Conservation (phyloP, 2,113 vertebrate species). For the Dolichallabes microphthalmus region DNA sequence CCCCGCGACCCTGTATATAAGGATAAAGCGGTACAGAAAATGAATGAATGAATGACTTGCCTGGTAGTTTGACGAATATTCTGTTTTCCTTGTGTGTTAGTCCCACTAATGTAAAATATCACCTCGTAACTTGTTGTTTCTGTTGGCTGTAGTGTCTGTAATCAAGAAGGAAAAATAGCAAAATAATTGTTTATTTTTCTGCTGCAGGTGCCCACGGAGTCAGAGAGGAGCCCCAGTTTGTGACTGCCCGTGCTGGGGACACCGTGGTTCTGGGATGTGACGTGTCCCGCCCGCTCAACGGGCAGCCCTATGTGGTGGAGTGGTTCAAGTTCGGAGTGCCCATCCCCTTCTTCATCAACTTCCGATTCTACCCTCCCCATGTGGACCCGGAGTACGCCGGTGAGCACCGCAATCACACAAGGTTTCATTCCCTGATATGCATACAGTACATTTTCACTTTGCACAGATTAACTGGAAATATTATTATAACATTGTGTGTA, state of each 20-base stretch:
- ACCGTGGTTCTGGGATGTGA: slow-evolving; percentile 93
- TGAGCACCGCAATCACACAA: slow-evolving; percentile 62
- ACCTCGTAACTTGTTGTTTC: neutral
- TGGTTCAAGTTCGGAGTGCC: slow-evolving; percentile 99
- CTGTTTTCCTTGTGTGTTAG: neutral
- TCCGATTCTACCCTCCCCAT: slow-evolving; percentile 97
- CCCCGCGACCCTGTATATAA: too few species aligned
- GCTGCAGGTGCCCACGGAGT: slow-evolving; percentile 85
- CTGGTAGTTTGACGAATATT: neutral
- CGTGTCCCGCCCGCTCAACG: slow-evolving; percentile 90
- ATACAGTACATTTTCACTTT: neutral
- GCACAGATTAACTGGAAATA: neutral
- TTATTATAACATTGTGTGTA: too few species aligned
- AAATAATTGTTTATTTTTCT: neutral
- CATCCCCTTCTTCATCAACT: slow-evolving; percentile 99
- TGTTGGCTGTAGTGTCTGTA: neutral
- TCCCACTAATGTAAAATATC: neutral
- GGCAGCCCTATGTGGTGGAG: slow-evolving; percentile 97
- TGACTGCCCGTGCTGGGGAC: slow-evolving; percentile 94
- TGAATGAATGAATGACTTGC: too few species aligned
- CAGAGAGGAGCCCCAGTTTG: slow-evolving; percentile 96
- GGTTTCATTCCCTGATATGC: neutral
- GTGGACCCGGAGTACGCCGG: slow-evolving; percentile 97
- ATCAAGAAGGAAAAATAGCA: neutral
- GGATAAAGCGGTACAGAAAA: too few species aligned